These are phyloP conservation scores for Ctenosaura bakeri DNA, from an alignment of 2,797 vertebrate genomes.

Conservation along the genomic window DNA sequence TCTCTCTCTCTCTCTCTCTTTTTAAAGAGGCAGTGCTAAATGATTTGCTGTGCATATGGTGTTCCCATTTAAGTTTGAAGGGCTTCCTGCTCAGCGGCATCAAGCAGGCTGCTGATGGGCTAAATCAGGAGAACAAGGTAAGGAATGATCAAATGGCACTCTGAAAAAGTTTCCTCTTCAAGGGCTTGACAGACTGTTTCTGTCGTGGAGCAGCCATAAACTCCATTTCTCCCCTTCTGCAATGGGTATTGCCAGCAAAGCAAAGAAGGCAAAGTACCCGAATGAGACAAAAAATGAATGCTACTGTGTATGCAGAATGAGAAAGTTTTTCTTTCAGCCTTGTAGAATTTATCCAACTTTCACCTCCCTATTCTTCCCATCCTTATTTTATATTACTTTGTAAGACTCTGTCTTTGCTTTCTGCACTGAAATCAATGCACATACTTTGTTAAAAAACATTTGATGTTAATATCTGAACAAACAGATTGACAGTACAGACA, in stretches of 20 bases:
- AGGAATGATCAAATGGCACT: no score
- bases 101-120: background rate
- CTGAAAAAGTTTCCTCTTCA: background rate
- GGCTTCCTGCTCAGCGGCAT: slow-evolving; percentile 23
- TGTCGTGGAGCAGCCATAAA: background rate
- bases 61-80: slow-evolving; percentile 41
- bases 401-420: no score
- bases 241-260: background rate
- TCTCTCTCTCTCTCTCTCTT: slow-evolving; percentile 25
- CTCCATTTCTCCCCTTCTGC: no score
- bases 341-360: no score
- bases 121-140: background rate
- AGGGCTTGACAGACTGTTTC: background rate
- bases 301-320: no score
- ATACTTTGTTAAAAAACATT: no score
- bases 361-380: no score
- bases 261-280: background rate
- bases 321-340: no score
- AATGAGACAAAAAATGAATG: background rate
- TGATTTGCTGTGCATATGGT: slow-evolving; percentile 47
- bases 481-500: no score
- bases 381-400: no score
- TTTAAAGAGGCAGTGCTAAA: slow-evolving; percentile 64
- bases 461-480: no score
- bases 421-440: no score